These are phyloP conservation scores for Cistogaster globosa DNA, from an alignment of 2,888 invertebrate genomes.

Conservation along the genomic window DNA sequence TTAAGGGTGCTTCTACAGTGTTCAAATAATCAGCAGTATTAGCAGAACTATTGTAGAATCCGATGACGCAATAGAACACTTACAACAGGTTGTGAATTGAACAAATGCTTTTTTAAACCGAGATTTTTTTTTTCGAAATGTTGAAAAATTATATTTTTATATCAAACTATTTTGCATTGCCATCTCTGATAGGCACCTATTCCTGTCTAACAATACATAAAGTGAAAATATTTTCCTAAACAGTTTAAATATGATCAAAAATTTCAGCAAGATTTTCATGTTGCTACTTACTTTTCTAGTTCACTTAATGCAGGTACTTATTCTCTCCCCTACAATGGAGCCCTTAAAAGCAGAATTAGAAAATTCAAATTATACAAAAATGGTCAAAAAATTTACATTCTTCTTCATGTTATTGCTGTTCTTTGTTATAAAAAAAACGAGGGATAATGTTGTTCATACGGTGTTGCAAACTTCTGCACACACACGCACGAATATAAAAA, in stretches of 20 bases:
- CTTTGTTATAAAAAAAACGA: neutral
- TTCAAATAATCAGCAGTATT: no score
- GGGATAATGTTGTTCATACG: neutral
- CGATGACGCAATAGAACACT: no score
- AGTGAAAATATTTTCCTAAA: neutral
- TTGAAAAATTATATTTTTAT: no score
- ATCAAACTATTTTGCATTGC: no score
- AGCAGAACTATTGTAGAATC: no score
- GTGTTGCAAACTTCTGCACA: neutral
- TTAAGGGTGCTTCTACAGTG: no score
- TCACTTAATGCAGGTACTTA: neutral
- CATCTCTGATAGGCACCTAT: no score
- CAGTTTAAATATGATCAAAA: neutral
- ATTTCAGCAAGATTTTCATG: neutral
- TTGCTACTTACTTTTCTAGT: neutral
- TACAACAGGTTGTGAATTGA: no score
- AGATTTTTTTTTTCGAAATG: no score
- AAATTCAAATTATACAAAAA: no score
- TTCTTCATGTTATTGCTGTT: conserved; percentile 14
- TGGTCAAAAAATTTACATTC: neutral
- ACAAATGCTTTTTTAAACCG: no score
- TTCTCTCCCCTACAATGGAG: neutral
- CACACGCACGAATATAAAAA: neutral
- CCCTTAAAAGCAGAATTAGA: neutral
- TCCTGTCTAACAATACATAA: no score